Percentiles rank a stretch among this genome's conserved stretches.
These are phyloP conservation scores for Homarus gammarus DNA, from an alignment of 2,888 invertebrate genomes.

Conservation along the genomic window DNA sequence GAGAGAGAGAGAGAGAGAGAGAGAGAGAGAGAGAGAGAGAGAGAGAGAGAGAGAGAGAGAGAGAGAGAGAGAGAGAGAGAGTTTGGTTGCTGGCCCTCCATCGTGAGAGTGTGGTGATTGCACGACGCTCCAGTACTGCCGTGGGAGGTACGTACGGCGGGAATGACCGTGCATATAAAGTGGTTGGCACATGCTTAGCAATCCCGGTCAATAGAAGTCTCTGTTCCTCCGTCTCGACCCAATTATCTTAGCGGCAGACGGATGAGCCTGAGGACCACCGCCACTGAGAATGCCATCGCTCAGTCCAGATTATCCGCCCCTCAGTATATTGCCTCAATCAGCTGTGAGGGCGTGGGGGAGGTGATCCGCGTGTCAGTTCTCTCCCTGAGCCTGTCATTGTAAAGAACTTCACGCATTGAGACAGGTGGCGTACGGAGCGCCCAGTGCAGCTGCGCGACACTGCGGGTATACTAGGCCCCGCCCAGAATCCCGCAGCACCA, in stretches of 20 bases:
- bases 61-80: no score
- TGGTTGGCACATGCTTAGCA: background rate
- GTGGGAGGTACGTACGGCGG: background rate
- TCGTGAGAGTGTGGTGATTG: no score
- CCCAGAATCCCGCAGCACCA: slow-evolving; percentile 31
- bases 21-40: no score
- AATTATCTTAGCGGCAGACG: background rate
- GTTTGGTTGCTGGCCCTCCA: no score
- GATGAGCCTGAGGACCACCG: background rate
- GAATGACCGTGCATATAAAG: background rate
- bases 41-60: no score
- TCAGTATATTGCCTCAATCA: background rate
- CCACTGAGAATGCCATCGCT: background rate
- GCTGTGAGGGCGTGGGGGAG: no score
- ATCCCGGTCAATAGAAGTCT: background rate
- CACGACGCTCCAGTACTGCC: no score
- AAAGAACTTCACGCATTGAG: slow-evolving; percentile 17
- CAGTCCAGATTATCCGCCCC: background rate
- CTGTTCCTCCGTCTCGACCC: background rate
- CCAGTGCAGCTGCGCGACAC: slow-evolving; percentile 22
- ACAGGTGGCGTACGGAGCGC: background rate
- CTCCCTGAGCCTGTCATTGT: background rate
- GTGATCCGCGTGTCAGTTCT: background rate
- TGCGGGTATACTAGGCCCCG: slow-evolving; percentile 43
- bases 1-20: no score